Base-by-base conservation (phyloP, 2,888 invertebrate genomes). In the Himalopsyche tibetana region DNA sequence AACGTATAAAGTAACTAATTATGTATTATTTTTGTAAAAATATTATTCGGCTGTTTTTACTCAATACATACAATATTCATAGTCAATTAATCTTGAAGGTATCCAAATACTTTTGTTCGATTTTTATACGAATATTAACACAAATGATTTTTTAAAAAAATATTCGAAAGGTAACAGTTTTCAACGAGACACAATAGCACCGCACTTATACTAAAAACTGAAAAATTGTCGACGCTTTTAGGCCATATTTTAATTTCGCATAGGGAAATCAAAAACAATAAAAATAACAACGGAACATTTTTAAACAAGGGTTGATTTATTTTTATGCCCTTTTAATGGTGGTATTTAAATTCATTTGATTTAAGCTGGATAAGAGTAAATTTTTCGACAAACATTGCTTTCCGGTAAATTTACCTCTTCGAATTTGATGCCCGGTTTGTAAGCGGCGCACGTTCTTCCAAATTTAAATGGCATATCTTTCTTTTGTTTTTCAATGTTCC, bases 311-410 rank as follows among this genome's bases (percentile, higher is more conserved):
- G 36, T 28, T 74, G 74, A 74, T 74, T 74, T 74, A 74, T 74
- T 74, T 74, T 74, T 74, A 74, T 74, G 74, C 36, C 74, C 15
- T 28, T 74, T 74, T 74, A 74, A 38, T 38, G 74, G 74, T 74
- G 19, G 74, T 74, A 74, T 74, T 74, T 74, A 74, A 28, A 74
- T 74, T 74, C 74, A 74, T 74, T 74, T 74, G 74, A 74, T 74
- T 74, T 74, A 38, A 36, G 74, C 74, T 9, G 38, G 74, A 74
- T 74, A 74, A 74, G 74, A 74, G 38, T 74, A 74, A 74, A 74
- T 74, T 74, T 74, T 36, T 74, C 74, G 36, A 36, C 74, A 74
- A 74, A 74, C 74, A 74, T 74, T 74, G 74, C 74, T 74, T 74
- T 74, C 74, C 74, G 36, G 74, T 74, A 74, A 74, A 74, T 74